Percentiles rank a stretch among this genome's conserved stretches.
Conservation (phyloP, 2,888 invertebrate species). For the Chloroclystis v-ata region DNA sequence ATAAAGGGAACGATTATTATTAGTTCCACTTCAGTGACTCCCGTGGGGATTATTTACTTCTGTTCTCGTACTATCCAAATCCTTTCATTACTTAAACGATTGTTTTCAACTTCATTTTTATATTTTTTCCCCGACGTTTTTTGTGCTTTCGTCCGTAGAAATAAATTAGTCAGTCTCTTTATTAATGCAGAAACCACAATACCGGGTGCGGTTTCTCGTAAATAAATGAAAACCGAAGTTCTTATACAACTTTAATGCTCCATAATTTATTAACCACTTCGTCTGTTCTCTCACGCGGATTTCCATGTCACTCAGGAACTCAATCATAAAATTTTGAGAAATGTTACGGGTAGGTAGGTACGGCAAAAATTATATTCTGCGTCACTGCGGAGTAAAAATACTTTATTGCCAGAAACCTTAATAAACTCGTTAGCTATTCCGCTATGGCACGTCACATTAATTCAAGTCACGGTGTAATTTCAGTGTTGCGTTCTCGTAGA, state of each 20-base stretch:
- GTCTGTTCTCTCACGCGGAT: slow-evolving; percentile 16
- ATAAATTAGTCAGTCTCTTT: slow-evolving; percentile 4
- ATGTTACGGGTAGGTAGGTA: slow-evolving; percentile 15
- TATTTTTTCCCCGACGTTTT: slow-evolving; percentile 1
- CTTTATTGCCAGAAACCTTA: slow-evolving; percentile 25
- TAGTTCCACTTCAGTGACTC: slow-evolving; percentile 31
- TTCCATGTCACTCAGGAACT: slow-evolving; percentile 14
- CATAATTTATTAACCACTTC: slow-evolving; percentile 17
- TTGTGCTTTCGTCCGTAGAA: slow-evolving; percentile 1
- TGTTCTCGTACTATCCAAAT: slow-evolving; percentile 24
- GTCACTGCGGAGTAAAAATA: slow-evolving; percentile 20
- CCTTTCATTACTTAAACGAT: slow-evolving; percentile 24
- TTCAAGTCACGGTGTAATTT: slow-evolving; percentile 30
- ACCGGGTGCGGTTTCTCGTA: slow-evolving; percentile 3
- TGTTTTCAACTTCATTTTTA: slow-evolving; percentile 20
- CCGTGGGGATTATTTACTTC: slow-evolving; percentile 23
- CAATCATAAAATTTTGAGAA: slow-evolving; percentile 16
- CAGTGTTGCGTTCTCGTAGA: slow-evolving; percentile 20
- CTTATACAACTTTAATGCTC: slow-evolving; percentile 1
- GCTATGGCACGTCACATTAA: slow-evolving; percentile 26
- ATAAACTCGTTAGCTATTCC: slow-evolving; percentile 31
- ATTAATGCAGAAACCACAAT: slow-evolving; percentile 6
- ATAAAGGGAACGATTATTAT: slow-evolving; percentile 41
- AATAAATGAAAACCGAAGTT: slow-evolving; percentile 9
- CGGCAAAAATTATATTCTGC: slow-evolving; percentile 10